These are phyloP conservation scores for Bothrops jararaca DNA, from an alignment of 2,113 vertebrate genomes.

Conservation along the genomic window DNA sequence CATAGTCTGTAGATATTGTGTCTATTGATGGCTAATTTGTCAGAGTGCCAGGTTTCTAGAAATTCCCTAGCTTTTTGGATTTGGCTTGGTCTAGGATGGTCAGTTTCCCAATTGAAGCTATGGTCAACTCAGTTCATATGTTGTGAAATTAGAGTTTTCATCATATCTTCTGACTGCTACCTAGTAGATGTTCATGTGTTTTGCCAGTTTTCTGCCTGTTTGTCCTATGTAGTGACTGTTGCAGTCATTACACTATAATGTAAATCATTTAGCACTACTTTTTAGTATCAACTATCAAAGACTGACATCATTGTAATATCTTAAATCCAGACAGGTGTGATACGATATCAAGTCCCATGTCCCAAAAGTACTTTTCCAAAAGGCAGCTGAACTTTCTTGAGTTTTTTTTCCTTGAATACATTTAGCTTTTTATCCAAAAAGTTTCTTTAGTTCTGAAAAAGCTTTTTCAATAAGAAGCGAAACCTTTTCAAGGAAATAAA, in stretches of 20 bases:
- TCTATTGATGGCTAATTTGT: not conserved
- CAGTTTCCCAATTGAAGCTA: not conserved
- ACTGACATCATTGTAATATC: not conserved
- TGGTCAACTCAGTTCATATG: not conserved
- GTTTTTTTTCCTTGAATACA: not conserved
- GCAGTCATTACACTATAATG: not conserved
- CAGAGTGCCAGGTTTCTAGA: not conserved
- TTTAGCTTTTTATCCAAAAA: not conserved
- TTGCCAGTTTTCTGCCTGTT: not conserved
- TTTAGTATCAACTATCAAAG: not conserved
- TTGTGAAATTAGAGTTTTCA: not conserved
- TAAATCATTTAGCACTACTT: not conserved
- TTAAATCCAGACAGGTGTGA: not conserved
- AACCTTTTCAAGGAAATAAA: not conserved
- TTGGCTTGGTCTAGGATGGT: not conserved
- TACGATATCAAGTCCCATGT: not conserved
- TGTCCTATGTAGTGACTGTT: not conserved
- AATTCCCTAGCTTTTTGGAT: not conserved
- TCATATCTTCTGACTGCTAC: not conserved
- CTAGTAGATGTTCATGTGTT: not conserved
- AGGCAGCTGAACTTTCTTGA: not conserved
- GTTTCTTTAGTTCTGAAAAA: not conserved
- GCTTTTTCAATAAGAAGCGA: not conserved
- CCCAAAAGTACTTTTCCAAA: not conserved
- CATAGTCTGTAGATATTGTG: not conserved